Base-by-base conservation (phyloP, 2,113 vertebrate species). In the Bungarus multicinctus region DNA sequence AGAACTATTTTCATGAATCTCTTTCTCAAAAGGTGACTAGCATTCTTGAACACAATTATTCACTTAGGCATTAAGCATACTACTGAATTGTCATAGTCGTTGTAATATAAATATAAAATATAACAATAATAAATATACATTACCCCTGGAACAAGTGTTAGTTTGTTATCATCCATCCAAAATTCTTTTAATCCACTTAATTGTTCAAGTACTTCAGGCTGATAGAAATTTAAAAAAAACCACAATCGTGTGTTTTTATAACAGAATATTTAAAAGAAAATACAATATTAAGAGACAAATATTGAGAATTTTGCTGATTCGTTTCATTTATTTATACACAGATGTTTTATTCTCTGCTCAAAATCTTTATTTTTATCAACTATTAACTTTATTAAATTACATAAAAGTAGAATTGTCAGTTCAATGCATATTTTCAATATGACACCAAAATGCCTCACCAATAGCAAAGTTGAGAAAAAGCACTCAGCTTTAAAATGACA, bases 201-300 rank as follows among this genome's bases (percentile, higher is more conserved):
- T 96, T 99, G 98, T 97, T 99, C 99, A 97, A 99, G 96, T 96
- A 99, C 99, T 98, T 99, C 99, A 98, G 99, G 99, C 99, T 99
- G 94, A 87, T 97, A 96, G 88, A 45, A 92, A 27, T 95, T 88
- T 91, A 47, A 92, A 89, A 64, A 0, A 57, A 74, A 23, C 6
- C 0, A 43, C 0, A 27, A 55, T 53, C 25, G 39, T 54, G 25
- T 20, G 23, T 85, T n/a, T 50, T 47, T 81, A 9, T 22, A 87
- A 52, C 16, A 52, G 47, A 89, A 45, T 45, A 27, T 50, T 50
- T 57, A 58, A 74, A 12, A 64, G 39, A 47, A 91, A 90, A 25
- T 11, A 74, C 50, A 45, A 47, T 30, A 16, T 7, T 81, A 81
- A 81, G 34, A 39, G 18, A 43, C 22, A 39, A 81, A 81, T 81